Evolutionary conservation across 2,113 vertebrate genomes (phyloP), one percentile per base, ranked within the genome.

Genomic region (Bos javanicus): DNA sequence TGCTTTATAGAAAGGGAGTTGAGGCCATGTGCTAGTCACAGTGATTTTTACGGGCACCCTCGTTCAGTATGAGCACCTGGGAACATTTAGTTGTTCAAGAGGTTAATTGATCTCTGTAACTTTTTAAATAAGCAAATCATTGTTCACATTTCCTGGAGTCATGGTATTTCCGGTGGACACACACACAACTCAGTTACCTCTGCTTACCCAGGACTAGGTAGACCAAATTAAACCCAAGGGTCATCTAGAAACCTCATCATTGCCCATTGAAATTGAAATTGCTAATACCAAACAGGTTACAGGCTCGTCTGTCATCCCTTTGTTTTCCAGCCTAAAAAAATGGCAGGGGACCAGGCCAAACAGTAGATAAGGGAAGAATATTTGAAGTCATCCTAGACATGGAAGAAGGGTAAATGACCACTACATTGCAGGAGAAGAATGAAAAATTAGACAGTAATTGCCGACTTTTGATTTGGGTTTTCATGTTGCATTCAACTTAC

Each of bases 311-410:
- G 8, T 78, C 71, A 2, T 64, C 48, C 46, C 7, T 84, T 30
- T 36, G 17, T 57, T 71, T 85, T 28, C 48, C 78, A 50, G 26
- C 80, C 71, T 86, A 78, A 46, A 28, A 59, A 50, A 67, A 23
- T 17, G 60, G 60, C 33, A 13, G 48, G 3, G 23, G 13, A 7
- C 2, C 30, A 71, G 46, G 5, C 54, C 71, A 39, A 25, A 76
- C 46, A 33, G 4, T 4, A 59, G 33, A 8, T 5, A 43, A 81
- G 43, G 64, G 56, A 57, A 15, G 30, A 76, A 0, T 46, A 7
- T 8, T 28, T 0, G 2, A 8, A 5, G 21, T 28, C 39, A 0
- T 25, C 36, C 13, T 33, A 6, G 7, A 21, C 1, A 0, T 0
- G 30, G 48, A 30, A 6, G 23, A 54, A 36, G 81, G 33, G 33